Evolutionary conservation across 2,888 invertebrate genomes (phyloP).

Genomic region (Lepidonotus clava): DNA sequence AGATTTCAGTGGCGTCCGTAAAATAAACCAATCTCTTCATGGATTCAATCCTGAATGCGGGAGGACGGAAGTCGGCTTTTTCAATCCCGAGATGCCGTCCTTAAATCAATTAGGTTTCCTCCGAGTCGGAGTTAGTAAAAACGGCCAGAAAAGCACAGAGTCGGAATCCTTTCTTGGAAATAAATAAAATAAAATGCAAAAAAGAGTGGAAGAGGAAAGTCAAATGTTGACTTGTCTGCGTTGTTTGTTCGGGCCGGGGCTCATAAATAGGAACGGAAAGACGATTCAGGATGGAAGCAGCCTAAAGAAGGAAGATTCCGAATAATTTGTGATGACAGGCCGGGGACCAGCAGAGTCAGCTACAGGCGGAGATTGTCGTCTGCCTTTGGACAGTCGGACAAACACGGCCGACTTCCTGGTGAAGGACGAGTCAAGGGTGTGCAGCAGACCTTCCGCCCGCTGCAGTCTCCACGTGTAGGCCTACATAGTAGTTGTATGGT

Average conservation of each 20-base stretch:
- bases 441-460: too few relatives aligned
- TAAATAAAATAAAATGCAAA: constrained; percentile 1
- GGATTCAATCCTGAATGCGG: constrained; percentile 22
- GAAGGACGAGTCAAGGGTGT: neutral
- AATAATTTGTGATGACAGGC: neutral
- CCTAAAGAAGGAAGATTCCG: neutral
- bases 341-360: neutral
- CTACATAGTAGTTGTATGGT: too few relatives aligned
- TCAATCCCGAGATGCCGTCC: constrained; percentile 36
- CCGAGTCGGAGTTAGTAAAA: constrained; percentile 14
- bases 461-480: neutral
- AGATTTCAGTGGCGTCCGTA: constrained; percentile 21
- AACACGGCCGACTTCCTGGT: too few relatives aligned
- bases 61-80: constrained; percentile 22
- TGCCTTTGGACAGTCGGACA: neutral
- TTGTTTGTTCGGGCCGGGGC: neutral
- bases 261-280: neutral
- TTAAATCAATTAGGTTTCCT: constrained; percentile 38
- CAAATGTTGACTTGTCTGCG: constrained; percentile 34
- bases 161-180: constrained; percentile 27
- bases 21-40: constrained; percentile 36
- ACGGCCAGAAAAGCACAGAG: neutral
- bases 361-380: neutral
- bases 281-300: neutral
- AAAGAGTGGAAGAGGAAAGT: constrained; percentile 14